phyloP scores from a whole-genome alignment of 2,113 vertebrate genomes.

The Xenopus laevis region DNA sequence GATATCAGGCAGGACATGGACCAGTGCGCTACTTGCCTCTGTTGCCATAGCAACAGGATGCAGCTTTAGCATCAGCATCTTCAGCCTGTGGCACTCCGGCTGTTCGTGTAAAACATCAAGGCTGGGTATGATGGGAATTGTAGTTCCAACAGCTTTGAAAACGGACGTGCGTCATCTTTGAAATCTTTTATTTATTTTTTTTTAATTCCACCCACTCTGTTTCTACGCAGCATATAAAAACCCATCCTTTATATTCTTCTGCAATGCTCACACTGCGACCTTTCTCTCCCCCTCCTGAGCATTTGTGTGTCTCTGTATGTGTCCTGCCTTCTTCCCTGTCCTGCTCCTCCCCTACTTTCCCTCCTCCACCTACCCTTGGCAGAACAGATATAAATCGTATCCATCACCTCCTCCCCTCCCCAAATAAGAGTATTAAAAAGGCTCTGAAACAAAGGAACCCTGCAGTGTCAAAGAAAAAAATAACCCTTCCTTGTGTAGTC shows the following conservation, averaged over 20 bases:
- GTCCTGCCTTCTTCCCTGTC: not conserved
- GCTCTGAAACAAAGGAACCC: conserved; percentile 33
- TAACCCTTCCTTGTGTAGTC: too few relatives aligned
- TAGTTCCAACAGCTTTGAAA: not conserved
- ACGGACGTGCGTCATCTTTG: too few relatives aligned
- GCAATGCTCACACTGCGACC: not conserved
- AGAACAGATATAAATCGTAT: conserved; percentile 31
- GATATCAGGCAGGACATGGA: too few relatives aligned
- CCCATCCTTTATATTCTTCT: too few relatives aligned
- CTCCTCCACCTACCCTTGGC: not conserved
- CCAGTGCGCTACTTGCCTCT: not conserved
- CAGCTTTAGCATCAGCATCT: not conserved
- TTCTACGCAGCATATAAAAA: conserved; percentile 2
- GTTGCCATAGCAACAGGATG: not conserved
- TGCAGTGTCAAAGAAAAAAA: conserved; percentile 9
- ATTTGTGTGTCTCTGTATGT: not conserved
- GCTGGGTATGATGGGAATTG: not conserved
- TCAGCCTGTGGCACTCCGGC: not conserved
- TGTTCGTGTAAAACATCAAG: not conserved
- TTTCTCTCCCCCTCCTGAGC: not conserved
- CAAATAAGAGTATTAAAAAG: conserved; percentile 11
- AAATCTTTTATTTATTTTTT: too few relatives aligned
- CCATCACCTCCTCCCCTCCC: conserved; percentile 20
- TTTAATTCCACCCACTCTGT: too few relatives aligned
- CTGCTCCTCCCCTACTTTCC: not conserved